Base-by-base conservation (phyloP, 1,140 invertebrate species). In the Drosophila kohkoa region DNA sequence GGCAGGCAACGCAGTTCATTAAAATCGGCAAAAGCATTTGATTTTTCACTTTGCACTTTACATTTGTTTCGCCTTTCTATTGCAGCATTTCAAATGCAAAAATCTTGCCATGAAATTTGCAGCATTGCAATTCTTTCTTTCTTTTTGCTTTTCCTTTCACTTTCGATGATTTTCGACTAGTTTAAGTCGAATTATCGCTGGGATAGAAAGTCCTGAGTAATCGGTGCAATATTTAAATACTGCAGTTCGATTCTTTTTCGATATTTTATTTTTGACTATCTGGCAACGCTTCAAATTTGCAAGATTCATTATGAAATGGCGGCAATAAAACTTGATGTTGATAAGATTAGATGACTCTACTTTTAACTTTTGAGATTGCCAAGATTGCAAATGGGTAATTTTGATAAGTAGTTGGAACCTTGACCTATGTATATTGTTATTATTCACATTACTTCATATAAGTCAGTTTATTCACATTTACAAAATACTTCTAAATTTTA, bases 211-310 rank as follows among this genome's bases (percentile, higher is more conserved):
- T 43, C 0, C 0, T 25, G 3, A 0, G 20, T 25, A 25, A 25
- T 25, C n/a, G 41, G 13, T 43, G 41, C 41, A 41, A 11, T 41
- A 41, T 11, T 20, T 49, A 49, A 49, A 20, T 10, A 49, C 15
- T 51, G 48, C 16, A 51, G 35, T 11, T 38, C 8, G 5, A n/a
- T 46, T 46, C 0, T 48, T 7, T 48, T 8, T 48, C 2, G 20
- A 32, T 32, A 25, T 1, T 32, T 32, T 32, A 32, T 7, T 49
- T 6, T 46, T 1, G 46, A 20, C 15, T n/a, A 5, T 51, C 48
- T 51, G 48, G 48, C 48, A 51, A 51, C 48, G 48, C 16, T 48
- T 48, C 1, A 5, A 48, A 48, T 16, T 25, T 48, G 46, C 46
- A 48, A 48, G 16, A 16, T 48, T 48, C 46, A 48, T 48, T 16